phyloP scores from a whole-genome alignment of 2,888 invertebrate genomes.

The Aethes cnicana region DNA sequence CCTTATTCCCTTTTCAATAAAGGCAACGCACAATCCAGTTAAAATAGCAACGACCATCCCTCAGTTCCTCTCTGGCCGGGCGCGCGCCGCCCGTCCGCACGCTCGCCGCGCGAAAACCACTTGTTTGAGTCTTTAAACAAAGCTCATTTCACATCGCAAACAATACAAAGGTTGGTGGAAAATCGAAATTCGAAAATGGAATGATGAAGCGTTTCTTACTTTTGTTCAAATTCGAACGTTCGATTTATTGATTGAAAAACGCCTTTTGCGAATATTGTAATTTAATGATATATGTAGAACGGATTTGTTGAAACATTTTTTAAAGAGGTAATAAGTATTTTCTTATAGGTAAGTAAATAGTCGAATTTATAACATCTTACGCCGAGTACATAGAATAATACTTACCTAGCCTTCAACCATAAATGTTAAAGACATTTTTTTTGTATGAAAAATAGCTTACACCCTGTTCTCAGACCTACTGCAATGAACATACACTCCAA shows the following conservation, averaged over 20 bases:
- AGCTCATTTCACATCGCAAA: constrained; percentile 16
- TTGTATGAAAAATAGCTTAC: too few species aligned
- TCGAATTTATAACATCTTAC: too few species aligned
- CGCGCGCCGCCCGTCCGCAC: constrained; percentile 23
- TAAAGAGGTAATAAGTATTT: too few species aligned
- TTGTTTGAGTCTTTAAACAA: constrained; percentile 16
- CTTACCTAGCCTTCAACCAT: too few species aligned
- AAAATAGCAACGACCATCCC: neutral
- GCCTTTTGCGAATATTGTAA: neutral
- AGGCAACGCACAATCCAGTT: constrained; percentile 24
- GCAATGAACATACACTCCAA: too few species aligned
- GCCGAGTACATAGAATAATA: too few species aligned
- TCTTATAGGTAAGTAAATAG: too few species aligned
- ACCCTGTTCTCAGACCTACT: too few species aligned
- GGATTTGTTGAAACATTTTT: too few species aligned
- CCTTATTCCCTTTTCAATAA: neutral
- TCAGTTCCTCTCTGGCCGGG: constrained; percentile 5
- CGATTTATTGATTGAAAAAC: constrained; percentile 11
- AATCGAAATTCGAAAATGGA: constrained; percentile 22
- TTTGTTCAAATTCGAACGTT: constrained; percentile 1
- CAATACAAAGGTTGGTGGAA: constrained; percentile 21
- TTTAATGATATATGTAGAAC: neutral
- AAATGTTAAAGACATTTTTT: too few species aligned
- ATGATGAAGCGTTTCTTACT: constrained; percentile 8
- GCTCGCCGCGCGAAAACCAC: constrained; percentile 24